Conservation (phyloP, 2,797 vertebrate species). For the Epinephelus malabaricus region DNA sequence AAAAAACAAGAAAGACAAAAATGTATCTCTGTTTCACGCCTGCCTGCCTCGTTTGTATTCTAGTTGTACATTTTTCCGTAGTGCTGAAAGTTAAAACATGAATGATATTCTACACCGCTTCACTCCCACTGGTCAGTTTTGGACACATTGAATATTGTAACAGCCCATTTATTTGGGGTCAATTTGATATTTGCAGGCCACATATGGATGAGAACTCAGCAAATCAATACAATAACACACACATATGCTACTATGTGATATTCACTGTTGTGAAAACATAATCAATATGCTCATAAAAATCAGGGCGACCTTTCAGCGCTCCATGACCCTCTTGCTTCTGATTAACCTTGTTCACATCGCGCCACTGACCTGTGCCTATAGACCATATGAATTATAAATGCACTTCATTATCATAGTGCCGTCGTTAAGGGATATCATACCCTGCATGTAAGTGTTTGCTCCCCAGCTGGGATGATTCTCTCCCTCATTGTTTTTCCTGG, state of each 20-base stretch:
- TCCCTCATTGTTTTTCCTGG: conserved; percentile 50
- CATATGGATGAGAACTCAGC: conserved; percentile 62
- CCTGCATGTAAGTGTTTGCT: conserved; percentile 75
- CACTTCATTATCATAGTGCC: conserved; percentile 77
- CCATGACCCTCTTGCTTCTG: conserved; percentile 75
- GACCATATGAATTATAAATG: conserved; percentile 83
- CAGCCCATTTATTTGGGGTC: conserved; percentile 60
- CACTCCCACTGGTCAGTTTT: conserved; percentile 30
- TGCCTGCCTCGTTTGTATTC: conserved; percentile 12
- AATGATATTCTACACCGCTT: conserved; percentile 2
- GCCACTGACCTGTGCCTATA: conserved; percentile 76
- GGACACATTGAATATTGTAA: conserved; percentile 56
- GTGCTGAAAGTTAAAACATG: conserved; percentile 16
- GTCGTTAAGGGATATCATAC: conserved; percentile 61
- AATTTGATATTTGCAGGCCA: conserved; percentile 66
- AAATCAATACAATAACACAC: conserved; percentile 77
- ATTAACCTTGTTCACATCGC: conserved; percentile 79
- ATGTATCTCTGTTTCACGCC: not conserved
- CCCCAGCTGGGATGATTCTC: conserved; percentile 50
- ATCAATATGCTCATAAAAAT: conserved; percentile 82
- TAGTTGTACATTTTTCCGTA: not conserved
- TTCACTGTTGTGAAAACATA: conserved; percentile 77
- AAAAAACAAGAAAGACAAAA: not conserved
- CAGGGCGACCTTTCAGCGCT: conserved; percentile 64
- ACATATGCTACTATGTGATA: conserved; percentile 72